Conservation (phyloP, 2,888 invertebrate species). For the Acleris holmiana region DNA sequence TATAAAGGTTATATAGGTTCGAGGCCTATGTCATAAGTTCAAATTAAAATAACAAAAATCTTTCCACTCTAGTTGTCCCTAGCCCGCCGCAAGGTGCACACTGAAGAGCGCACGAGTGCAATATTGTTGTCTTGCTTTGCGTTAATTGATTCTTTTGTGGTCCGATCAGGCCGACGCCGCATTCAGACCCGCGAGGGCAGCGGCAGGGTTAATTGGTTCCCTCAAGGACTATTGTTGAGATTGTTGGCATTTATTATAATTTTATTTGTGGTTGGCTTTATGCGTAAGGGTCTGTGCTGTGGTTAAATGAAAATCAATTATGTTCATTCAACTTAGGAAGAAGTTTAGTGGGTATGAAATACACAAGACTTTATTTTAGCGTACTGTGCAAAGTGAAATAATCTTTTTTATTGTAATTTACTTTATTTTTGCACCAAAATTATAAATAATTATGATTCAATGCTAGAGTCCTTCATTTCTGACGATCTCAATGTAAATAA, state of each 20-base stretch:
- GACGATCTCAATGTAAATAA: too few species aligned
- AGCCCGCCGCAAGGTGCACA: slow-evolving; percentile 53
- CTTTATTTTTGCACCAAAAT: too few species aligned
- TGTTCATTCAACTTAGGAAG: not conserved
- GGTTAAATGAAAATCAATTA: not conserved
- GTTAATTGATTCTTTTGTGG: slow-evolving; percentile 81
- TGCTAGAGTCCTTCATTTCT: too few species aligned
- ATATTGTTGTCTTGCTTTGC: slow-evolving; percentile 71
- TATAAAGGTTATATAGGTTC: too few species aligned
- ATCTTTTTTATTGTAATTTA: too few species aligned
- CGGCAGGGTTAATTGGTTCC: slow-evolving; percentile 31
- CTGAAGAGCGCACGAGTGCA: slow-evolving; percentile 53
- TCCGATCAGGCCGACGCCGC: slow-evolving; percentile 53
- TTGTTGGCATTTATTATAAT: slow-evolving; percentile 34
- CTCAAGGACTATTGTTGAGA: slow-evolving; percentile 15
- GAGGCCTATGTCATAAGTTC: too few species aligned
- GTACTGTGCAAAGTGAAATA: too few species aligned
- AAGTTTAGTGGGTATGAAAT: too few species aligned
- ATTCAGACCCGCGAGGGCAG: slow-evolving; percentile 3
- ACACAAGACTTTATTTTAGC: too few species aligned
- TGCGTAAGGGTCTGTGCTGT: not conserved
- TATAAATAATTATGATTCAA: too few species aligned
- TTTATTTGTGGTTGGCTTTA: slow-evolving; percentile 14
- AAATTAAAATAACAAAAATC: not conserved
- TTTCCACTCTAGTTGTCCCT: slow-evolving; percentile 27